A percentile compares a stretch with the other conserved stretches of the same genome.
Evolutionary conservation across 2,797 vertebrate genomes (phyloP).

Genomic region (Chromobotia macracanthus): DNA sequence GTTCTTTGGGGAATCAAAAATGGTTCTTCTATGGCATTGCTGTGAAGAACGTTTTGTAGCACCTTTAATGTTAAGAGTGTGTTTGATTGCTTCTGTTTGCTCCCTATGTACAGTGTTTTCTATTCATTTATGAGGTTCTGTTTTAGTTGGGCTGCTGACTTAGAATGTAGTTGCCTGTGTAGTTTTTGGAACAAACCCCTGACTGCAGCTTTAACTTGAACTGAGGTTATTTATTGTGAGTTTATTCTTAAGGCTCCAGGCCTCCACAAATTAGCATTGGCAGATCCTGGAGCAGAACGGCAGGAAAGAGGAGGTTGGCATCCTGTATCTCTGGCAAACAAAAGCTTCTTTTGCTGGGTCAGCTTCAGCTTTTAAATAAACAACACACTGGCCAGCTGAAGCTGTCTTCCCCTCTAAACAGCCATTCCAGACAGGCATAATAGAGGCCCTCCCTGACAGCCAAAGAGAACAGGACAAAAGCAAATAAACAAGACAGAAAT

Average conservation of each 20-base stretch:
- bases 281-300: conserved; percentile 9
- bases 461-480: conserved; percentile 9
- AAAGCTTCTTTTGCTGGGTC: conserved; percentile 45
- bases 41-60: no score
- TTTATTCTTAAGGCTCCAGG: conserved; percentile 44
- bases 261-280: conserved; percentile 35
- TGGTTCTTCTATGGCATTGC: no score
- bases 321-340: conserved; percentile 32
- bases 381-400: conserved; percentile 36
- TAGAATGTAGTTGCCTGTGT: no score
- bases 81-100: no score
- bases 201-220: background rate
- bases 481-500: conserved; percentile 34
- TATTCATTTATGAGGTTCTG: no score
- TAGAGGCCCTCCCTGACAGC: conserved; percentile 18
- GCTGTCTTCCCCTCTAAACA: conserved; percentile 26
- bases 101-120: no score
- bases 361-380: conserved; percentile 44
- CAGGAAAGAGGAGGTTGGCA: conserved; percentile 21
- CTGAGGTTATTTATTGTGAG: conserved; percentile 37
- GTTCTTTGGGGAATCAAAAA: no score
- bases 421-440: conserved; percentile 27
- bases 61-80: no score
- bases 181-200: background rate
- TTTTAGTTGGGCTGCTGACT: no score